Percentiles rank a stretch among this genome's conserved stretches.
Conservation (phyloP, 2,113 vertebrate species). For the Oryzias melastigma region DNA sequence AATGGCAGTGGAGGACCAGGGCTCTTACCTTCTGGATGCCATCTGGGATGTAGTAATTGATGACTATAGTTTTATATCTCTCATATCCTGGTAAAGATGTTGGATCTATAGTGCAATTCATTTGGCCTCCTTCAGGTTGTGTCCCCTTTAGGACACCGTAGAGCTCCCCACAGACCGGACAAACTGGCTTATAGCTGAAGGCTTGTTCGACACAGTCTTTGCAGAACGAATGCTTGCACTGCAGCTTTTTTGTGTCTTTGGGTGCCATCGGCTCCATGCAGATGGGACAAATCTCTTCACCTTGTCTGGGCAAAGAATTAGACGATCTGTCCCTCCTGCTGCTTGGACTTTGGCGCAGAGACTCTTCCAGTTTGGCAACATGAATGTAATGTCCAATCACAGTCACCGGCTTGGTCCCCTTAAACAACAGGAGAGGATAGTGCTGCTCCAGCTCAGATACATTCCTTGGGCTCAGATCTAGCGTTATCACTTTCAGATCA, state of each 20-base stretch:
- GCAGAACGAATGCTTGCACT: conserved; percentile 76
- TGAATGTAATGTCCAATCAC: conserved; percentile 51
- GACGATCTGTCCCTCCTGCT: background rate
- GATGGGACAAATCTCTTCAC: conserved; percentile 64
- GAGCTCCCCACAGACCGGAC: conserved; percentile 71
- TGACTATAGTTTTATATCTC: conserved; percentile 54
- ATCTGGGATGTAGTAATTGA: conserved; percentile 65
- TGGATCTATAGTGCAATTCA: background rate
- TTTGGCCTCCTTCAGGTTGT: conserved; percentile 66
- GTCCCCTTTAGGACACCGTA: conserved; percentile 70
- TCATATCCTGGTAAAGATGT: conserved; percentile 67
- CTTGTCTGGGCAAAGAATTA: background rate
- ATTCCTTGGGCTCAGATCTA: background rate
- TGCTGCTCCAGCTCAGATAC: background rate
- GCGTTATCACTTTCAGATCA: conserved; percentile 39
- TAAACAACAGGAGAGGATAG: conserved; percentile 62
- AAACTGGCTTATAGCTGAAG: conserved; percentile 70
- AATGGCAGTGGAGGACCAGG: background rate
- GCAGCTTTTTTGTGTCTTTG: conserved; percentile 44
- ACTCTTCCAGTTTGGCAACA: conserved; percentile 37
- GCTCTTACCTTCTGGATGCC: conserved; percentile 72
- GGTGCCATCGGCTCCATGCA: conserved; percentile 68
- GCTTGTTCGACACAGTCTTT: conserved; percentile 62
- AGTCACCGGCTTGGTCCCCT: background rate
- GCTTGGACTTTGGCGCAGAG: conserved; percentile 2